These are phyloP conservation scores for Rhagologus leucostigma DNA, from an alignment of 2,113 vertebrate genomes.

Conservation along the genomic window DNA sequence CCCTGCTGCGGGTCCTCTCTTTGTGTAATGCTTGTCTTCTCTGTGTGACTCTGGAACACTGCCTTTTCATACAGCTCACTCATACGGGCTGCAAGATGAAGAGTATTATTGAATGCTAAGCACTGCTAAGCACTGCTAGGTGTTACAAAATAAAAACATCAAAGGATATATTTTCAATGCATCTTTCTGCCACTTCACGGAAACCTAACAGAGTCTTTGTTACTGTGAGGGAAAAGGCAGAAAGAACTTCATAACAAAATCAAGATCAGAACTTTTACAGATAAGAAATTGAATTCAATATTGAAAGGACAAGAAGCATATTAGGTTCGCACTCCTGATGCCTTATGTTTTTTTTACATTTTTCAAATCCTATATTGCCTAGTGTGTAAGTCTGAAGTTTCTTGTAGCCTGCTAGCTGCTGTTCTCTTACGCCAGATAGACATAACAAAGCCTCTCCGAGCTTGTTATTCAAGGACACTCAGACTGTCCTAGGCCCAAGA, in stretches of 20 bases:
- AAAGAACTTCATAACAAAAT: neutral
- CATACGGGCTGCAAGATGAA: constrained; percentile 63
- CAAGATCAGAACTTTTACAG: neutral
- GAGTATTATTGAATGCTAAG: neutral
- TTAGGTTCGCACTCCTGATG: neutral
- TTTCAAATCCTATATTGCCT: too few relatives aligned
- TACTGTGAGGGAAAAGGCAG: neutral
- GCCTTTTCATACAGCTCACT: constrained; percentile 58
- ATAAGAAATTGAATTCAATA: neutral
- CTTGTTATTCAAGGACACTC: too few relatives aligned
- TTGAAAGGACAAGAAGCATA: neutral
- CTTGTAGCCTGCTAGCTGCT: too few relatives aligned
- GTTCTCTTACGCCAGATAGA: too few relatives aligned
- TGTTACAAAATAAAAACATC: neutral
- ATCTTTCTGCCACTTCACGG: neutral
- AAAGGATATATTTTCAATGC: neutral
- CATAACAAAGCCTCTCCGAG: too few relatives aligned
- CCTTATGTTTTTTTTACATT: too few relatives aligned
- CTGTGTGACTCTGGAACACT: neutral
- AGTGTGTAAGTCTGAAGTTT: too few relatives aligned
- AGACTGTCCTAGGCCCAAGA: too few relatives aligned
- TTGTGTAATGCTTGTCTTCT: neutral
- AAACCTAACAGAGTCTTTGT: neutral
- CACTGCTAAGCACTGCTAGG: neutral
- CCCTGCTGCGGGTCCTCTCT: neutral